Evolutionary conservation across 2,797 vertebrate species (phyloP).

Genomic region (Eulemur coronatus): DNA sequence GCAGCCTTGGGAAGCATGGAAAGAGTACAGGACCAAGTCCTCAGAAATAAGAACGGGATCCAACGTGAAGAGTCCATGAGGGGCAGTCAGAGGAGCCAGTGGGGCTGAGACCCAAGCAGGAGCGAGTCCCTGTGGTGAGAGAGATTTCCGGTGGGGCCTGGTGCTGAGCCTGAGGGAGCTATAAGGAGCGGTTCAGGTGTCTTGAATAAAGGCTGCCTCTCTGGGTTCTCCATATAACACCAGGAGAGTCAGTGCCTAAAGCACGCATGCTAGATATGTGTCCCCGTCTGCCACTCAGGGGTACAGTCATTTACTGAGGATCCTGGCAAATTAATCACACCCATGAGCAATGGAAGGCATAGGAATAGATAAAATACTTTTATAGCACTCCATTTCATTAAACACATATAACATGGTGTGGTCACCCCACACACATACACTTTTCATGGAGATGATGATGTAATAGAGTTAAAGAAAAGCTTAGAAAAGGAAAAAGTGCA

Average conservation of each 20-base stretch:
- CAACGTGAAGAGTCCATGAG: not conserved
- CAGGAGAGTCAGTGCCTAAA: not conserved
- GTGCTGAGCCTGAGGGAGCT: not conserved
- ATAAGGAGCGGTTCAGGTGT: not conserved
- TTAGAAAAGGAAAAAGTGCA: not conserved
- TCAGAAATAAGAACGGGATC: not conserved
- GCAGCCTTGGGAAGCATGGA: not conserved
- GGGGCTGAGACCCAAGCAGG: not conserved
- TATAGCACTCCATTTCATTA: not conserved
- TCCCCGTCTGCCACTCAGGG: not conserved
- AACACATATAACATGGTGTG: not conserved
- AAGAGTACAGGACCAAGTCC: not conserved
- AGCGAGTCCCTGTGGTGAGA: not conserved
- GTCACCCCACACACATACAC: accelerated
- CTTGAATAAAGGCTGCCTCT: not conserved
- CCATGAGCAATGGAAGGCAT: not conserved
- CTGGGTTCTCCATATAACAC: not conserved
- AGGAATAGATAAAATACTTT: not conserved
- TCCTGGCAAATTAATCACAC: not conserved
- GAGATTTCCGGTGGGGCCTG: not conserved
- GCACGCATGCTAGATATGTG: not conserved
- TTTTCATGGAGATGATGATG: not conserved
- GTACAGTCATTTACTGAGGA: not conserved
- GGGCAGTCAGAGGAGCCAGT: not conserved
- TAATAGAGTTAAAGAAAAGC: not conserved